Base-by-base conservation (phyloP, 2,888 invertebrate species). In the Lacanobia wlatinum region DNA sequence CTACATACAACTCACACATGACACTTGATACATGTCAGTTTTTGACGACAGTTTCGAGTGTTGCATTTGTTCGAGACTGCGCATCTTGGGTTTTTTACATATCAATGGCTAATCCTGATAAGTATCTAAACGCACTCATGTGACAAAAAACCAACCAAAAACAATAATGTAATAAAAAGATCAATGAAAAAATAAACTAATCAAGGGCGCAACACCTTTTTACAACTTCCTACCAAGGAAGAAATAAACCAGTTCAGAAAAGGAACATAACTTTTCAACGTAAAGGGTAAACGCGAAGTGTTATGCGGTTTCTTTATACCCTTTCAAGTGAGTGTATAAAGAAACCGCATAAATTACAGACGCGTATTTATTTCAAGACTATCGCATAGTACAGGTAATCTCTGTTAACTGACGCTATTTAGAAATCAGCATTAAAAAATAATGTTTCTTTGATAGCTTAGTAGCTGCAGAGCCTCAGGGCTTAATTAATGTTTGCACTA, bases 371-470 rank as follows among this genome's bases (percentile, higher is more conserved):
- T 60, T 70, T 70, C 18, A 50, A 43, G 46, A 48, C 16, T 46
- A 58, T 48, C 38, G 8, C 46, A 16, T 43, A 12, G 14, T 14
- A 23, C 43, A 50, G 9, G 12, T 64, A 60, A 56, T 28, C 4
- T 21, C 28, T 75, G 21, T 46, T 65, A 65, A 38, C 21, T 60
- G 50, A 21, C 21, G 73, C 38, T 56, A 65, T 80, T 80, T 73
- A 61, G 21, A 55, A 43, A 55, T 79, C 50, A 21, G 48, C 28
- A 50, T 55, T 28, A 28, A 62, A 34, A 71, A 46, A 14, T 46
- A 23, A 58, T n/a, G 38, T 65, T 46, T 46, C 50, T 68, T 28
- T 48, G 38, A 60, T 52, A 64, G 53, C 43, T 58, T 46, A 21
- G 58, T 53, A 28, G 23, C 2, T 61, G 60, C 43, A 61, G 14